Evolutionary conservation across 2,888 invertebrate genomes (phyloP), one percentile per base, ranked within the genome.

Genomic region (Pimpla rufipes): DNA sequence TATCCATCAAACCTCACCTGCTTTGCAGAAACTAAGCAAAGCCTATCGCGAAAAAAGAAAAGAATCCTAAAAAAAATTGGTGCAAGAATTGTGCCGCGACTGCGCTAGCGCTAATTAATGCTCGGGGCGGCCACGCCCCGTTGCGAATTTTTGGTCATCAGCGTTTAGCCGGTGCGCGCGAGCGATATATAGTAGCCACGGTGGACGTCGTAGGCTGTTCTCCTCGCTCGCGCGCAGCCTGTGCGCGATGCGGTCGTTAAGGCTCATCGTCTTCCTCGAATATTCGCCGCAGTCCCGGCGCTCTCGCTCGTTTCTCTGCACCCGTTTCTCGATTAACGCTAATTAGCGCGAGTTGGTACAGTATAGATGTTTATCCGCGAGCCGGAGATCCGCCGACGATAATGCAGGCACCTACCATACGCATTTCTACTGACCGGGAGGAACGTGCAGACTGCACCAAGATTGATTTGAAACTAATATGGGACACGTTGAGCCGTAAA

Each of bases 361-460:
- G 67, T 77, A 77, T 62, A 81, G 81, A 81, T 81, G 81, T 81
- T 81, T 77, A 81, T 81, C 81, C 77, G 50, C 47, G 66, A 77
- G 67, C 40, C 57, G 40, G 71, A 76, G 70, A 77, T 81, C 77
- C 47, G 42, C 42, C 23, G 18, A n/a, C 71, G 40, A 67, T 67
- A 81, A 40, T 18, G 21, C 8, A 64, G 18, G 8, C 62, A 66
- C 40, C 37, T 64, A 64, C 62, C 62, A 16, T 18, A 18, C 11
- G 21, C 18, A n/a, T n/a, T n/a, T n/a, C n/a, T n/a, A n/a, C n/a
- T n/a, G n/a, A n/a, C n/a, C n/a, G n/a, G n/a, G n/a, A n/a, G 29
- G 29, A 29, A 29, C 29, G 29, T n/a, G 67, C 57, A 50, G 47
- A 35, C 67, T 70, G 68, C 42, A 42, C 8, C 45, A 18, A 70